Base-by-base conservation (phyloP, 2,113 vertebrate species). In the Suricata suricatta region DNA sequence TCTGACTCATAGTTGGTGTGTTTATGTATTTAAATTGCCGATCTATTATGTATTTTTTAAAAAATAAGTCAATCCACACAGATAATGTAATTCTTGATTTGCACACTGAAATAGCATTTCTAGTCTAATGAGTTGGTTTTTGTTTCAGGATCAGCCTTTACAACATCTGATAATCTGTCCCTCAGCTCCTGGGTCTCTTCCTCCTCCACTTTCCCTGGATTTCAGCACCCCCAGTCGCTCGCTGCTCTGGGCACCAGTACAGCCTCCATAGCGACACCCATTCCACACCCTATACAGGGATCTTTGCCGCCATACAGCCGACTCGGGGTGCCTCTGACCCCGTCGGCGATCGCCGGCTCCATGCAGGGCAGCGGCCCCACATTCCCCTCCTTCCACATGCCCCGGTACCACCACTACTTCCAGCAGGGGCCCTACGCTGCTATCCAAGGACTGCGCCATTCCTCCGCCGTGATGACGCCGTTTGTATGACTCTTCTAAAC, bases 331-430 rank as follows among this genome's bases (percentile, higher is more conserved):
- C 99, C 99, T 90, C 99, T 99, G 14, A 99, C 99, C 1, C 99
- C 99, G 71, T 99, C 99, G 0, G 99, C 99, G 64, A 98, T 99
- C 92, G 99, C 99, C 44, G 99, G 99, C 95, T 99, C 99, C 97
- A 99, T 99, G 99, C 99, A 99, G 97, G 99, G 99, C 64, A 99
- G 99, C 2, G 99, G 99, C 23, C 99, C 99, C 0, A 99, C 99
- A 1, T 99, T 99, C 98, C 99, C 99, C 0, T 99, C 99, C 63
- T 99, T 99, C 98, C 99, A 99, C 99, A 99, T 99, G 99, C 99
- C 99, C 0, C 99, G 99, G 93, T 99, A 99, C 98, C 99, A 99
- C 97, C 99, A 99, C 98, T 99, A 99, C 98, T 99, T 99, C 92
- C 99, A 99, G 99, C 99, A 99, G 98, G 99, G 99, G 90, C 99